Evolutionary conservation across 2,888 invertebrate species (phyloP).

Genomic region (Dryadula phaetusa): DNA sequence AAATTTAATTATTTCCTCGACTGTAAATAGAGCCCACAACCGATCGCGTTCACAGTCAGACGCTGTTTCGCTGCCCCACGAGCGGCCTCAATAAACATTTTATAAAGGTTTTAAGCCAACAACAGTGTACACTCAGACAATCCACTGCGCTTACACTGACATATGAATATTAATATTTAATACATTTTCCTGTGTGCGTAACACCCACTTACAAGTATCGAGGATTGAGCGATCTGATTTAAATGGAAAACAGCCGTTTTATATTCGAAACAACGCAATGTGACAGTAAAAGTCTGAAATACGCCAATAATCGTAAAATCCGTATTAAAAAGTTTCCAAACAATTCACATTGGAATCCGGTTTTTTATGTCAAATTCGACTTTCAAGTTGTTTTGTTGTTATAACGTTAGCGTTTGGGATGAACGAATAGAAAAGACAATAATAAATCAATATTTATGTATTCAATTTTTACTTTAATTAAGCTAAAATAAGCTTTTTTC

Average conservation of each 20-base stretch:
- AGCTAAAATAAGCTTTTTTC: too few species aligned
- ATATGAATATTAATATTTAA: not conserved
- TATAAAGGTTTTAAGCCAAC: too few species aligned
- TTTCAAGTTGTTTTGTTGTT: not conserved
- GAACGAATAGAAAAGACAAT: slow-evolving; percentile 6
- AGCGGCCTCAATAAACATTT: too few species aligned
- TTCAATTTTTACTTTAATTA: too few species aligned
- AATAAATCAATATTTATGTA: not conserved
- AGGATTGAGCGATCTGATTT: slow-evolving; percentile 20
- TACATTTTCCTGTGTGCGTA: not conserved
- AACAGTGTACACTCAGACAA: too few species aligned
- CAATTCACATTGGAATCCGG: slow-evolving; percentile 8
- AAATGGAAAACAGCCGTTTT: slow-evolving; percentile 23
- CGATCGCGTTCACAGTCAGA: too few species aligned
- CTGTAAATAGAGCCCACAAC: too few species aligned
- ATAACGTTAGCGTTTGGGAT: not conserved
- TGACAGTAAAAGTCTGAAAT: slow-evolving; percentile 23
- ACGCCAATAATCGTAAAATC: slow-evolving; percentile 22
- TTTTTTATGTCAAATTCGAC: slow-evolving; percentile 6
- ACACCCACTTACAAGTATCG: slow-evolving; percentile 7
- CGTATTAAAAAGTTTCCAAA: slow-evolving; percentile 17
- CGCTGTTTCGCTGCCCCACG: too few species aligned
- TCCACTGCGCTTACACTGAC: not conserved
- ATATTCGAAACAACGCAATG: slow-evolving; percentile 23
- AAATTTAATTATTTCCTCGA: too few species aligned